Evolutionary conservation across 2,888 invertebrate genomes (phyloP).

Genomic region (Drosophila nr. perissopoda): DNA sequence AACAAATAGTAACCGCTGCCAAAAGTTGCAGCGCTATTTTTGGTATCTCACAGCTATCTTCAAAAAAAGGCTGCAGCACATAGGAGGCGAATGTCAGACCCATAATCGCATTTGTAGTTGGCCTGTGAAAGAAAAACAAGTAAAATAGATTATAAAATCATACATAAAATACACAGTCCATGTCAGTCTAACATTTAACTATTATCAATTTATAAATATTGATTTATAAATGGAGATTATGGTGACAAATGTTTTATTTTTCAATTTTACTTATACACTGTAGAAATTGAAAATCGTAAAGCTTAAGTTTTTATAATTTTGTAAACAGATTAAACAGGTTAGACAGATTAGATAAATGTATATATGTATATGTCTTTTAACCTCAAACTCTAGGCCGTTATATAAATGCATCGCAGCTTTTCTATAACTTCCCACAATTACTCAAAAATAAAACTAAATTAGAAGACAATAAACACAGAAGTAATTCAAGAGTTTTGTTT

Average conservation of each 20-base stretch:
- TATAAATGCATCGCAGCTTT: not conserved
- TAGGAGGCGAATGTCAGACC: conserved; percentile 97
- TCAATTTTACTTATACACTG: not conserved
- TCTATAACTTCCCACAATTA: not conserved
- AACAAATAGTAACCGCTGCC: conserved; percentile 93
- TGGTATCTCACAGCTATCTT: conserved; percentile 89
- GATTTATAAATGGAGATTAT: conserved; percentile 16
- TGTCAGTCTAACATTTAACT: not conserved
- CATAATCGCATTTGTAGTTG: conserved; percentile 98
- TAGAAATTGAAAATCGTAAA: not conserved
- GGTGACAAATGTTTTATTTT: conserved; percentile 22
- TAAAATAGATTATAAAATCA: conserved; percentile 10
- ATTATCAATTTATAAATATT: conserved; percentile 1
- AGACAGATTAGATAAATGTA: not conserved
- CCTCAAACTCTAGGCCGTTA: not conserved
- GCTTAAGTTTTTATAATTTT: too few relatives aligned
- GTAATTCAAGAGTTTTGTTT: not conserved
- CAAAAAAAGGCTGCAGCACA: conserved; percentile 94
- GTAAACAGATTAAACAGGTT: not conserved
- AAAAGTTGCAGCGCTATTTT: conserved; percentile 89
- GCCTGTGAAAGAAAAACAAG: conserved; percentile 86
- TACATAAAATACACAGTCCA: not conserved
- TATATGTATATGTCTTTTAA: not conserved
- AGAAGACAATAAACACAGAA: not conserved
- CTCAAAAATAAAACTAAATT: not conserved